These are phyloP conservation scores for Upupa epops DNA, from an alignment of 2,113 vertebrate species.

Conservation along the genomic window DNA sequence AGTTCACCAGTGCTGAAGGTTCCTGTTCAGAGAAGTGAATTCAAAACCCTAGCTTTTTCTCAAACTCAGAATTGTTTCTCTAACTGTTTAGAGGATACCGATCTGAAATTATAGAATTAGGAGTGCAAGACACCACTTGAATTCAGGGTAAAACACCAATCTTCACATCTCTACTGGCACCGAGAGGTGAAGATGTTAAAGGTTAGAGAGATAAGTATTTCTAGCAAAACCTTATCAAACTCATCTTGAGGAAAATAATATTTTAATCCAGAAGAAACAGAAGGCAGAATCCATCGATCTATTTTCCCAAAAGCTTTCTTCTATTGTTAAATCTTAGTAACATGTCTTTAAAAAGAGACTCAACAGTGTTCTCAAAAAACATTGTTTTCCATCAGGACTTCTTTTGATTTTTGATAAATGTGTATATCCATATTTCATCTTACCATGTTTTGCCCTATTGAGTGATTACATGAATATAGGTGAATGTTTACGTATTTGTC, in stretches of 20 bases:
- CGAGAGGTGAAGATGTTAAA: neutral
- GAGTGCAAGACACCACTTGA: neutral
- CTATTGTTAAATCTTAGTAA: neutral
- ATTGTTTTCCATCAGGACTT: neutral
- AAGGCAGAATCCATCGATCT: neutral
- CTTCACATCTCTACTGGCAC: neutral
- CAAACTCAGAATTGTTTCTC: neutral
- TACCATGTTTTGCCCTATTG: neutral
- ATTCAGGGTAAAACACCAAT: neutral
- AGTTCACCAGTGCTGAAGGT: neutral
- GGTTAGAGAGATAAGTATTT: neutral
- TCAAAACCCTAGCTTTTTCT: neutral
- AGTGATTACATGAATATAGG: neutral
- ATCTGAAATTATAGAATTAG: neutral
- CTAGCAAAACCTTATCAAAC: neutral
- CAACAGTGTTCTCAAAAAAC: neutral
- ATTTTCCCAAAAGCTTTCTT: neutral
- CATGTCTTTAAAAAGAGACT: neutral
- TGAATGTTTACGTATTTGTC: neutral
- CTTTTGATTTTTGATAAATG: neutral
- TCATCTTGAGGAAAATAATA: neutral
- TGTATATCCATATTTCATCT: neutral
- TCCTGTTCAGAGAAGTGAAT: neutral
- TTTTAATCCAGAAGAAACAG: neutral
- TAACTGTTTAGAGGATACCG: neutral